These are phyloP conservation scores for Criorhina ranunculi DNA, from an alignment of 2,888 invertebrate species.

Conservation along the genomic window DNA sequence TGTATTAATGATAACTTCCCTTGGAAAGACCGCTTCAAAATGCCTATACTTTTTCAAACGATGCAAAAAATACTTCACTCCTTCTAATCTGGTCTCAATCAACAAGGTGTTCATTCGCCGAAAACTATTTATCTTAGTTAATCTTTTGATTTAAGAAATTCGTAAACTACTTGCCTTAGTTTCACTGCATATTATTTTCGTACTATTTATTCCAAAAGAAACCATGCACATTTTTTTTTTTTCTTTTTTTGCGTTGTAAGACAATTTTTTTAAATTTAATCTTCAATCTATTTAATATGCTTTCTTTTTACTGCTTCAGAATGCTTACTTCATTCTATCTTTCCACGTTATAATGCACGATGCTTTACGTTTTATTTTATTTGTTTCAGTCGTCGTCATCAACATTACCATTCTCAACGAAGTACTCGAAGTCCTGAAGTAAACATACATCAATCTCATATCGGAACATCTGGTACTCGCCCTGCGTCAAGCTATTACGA, in stretches of 20 bases:
- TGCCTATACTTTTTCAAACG: too few species aligned
- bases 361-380: slow-evolving; percentile 3
- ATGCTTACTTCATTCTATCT: slow-evolving; percentile 47
- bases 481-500: slow-evolving; percentile 94
- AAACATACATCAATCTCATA: slow-evolving; percentile 79
- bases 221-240: too few species aligned
- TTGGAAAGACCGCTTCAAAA: too few species aligned
- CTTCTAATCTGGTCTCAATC: too few species aligned
- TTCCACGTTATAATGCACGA: not conserved
- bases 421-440: slow-evolving; percentile 86
- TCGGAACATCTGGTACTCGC: slow-evolving; percentile 82
- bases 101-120: too few species aligned
- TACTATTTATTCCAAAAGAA: not conserved
- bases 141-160: too few species aligned
- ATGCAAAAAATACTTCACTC: too few species aligned
- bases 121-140: too few species aligned
- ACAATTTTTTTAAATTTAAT: not conserved
- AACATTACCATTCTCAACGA: slow-evolving; percentile 88
- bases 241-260: not conserved
- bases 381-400: slow-evolving; percentile 87
- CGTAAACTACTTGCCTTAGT: too few species aligned
- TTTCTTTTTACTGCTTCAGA: slow-evolving; percentile 25
- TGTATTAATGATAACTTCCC: too few species aligned
- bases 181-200: not conserved
- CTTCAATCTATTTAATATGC: not conserved